Base-by-base conservation (phyloP, 2,888 invertebrate genomes). In the Loripinus fragilis region DNA sequence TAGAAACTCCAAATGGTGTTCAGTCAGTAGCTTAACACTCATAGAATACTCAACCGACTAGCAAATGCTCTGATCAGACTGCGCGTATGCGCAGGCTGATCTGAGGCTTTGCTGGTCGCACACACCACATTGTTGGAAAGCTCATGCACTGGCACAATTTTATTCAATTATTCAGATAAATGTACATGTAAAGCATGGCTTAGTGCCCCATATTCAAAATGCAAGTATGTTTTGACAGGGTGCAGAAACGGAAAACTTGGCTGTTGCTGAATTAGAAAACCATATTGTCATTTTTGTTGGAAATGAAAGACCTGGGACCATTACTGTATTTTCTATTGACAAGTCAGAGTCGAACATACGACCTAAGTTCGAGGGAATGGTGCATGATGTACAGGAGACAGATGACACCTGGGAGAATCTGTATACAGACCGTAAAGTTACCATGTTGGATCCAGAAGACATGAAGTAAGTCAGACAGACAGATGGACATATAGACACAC, bases 271-370 rank as follows among this genome's bases (percentile, higher is more conserved):
- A 15, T 76, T 89, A 38, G 81, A 79, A 1, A 80, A 80, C 20
- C 73, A 79, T 12, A 80, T 85, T 0, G 28, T 90, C 0, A 45
- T 91, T 15, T 85, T 91, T 68, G 80, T 90, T 8, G 90, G 88
- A 1, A 85, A 81, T 48, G 91, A 91, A 75, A 66, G 87, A n/a
- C 89, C 90, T 0, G 90, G 90, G 17, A 80, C 78, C 8, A 85
- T 91, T 30, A 76, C 80, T 23, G 83, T 89, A 3, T 90, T 88
- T 78, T 85, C 87, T 2, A 75, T 89, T 2, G 81, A 76, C 15
- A 78, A 79, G 20, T 73, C 84, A 69, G 52, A 80, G 23, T 48
- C 74, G 10, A 45, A 55, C 0, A 77, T 77, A 38, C 30, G 71
- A 45, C 86, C 88, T 1, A 76, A 68, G n/a, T 90, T 88, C 74